Base-by-base conservation (phyloP, 1,140 invertebrate species). In the Calliphora vicina region DNA sequence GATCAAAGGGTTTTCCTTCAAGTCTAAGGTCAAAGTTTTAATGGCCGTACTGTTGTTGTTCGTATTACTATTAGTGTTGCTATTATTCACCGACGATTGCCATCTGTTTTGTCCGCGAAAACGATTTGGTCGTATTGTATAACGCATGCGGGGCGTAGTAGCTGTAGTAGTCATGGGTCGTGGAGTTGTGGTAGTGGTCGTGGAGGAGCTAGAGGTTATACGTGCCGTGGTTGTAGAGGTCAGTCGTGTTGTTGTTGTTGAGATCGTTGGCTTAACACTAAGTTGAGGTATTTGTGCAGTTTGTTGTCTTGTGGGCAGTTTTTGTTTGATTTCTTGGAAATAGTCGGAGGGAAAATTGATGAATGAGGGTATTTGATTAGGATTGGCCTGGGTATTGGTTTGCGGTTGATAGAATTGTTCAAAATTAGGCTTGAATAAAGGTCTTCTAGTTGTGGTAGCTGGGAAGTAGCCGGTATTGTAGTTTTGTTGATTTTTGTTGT, bases 341-440 rank as follows among this genome's bases (percentile, higher is more conserved):
- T 90, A 87, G 82, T 91, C 90, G 57, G 85, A 87, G 23, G 90
- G 90, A 43, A 91, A 91, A 42, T 84, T 88, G 13, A 91, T 89
- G 29, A 91, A 89, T 1, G 90, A 86, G 0, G 90, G 90, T 73
- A 90, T 88, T 45, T 82, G 50, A 86, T 83, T 85, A 84, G 85
- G 74, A 29, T 80, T 80, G 17, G 17, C 42, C 71, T 72, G n/a
- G 1, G 67, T n/a, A 72, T 85, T 85, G 5, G 35, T 71, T 25
- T 57, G 57, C 42, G 27, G 76, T 23, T 84, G 81, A 61, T 83
- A 83, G 27, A 80, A 84, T 61, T 76, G 80, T 23, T 87, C 84
- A 17, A 84, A 76, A 23, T 87, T 87, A 0, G 83, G 83, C 23
- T 23, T 25, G n/a, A 80, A 83, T 23, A 88, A 87, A 8, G 88